These are phyloP conservation scores for Psilopogon haemacephalus DNA, from an alignment of 2,113 vertebrate species.

Conservation along the genomic window DNA sequence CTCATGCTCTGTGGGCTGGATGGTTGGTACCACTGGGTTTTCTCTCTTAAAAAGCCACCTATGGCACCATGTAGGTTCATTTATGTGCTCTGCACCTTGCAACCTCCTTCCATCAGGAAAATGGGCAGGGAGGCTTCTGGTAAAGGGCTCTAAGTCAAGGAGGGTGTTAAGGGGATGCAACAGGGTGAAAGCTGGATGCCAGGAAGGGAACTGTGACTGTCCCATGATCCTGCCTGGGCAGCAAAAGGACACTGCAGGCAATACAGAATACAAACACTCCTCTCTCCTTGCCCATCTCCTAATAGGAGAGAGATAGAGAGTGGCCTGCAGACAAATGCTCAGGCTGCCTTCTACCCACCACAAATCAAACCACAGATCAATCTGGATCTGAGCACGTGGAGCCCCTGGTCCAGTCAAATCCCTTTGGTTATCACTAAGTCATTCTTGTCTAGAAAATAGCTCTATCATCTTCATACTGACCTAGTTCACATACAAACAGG, in stretches of 20 bases:
- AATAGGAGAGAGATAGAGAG: neutral
- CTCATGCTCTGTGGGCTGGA: accelerated
- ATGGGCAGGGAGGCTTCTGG: neutral
- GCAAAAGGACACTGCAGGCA: neutral
- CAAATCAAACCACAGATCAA: no score
- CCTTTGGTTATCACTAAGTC: neutral
- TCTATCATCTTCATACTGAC: conserved; percentile 80
- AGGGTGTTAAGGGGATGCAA: neutral
- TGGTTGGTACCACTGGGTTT: neutral
- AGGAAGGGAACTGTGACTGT: neutral
- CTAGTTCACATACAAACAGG: conserved; percentile 85
- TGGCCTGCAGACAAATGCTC: neutral
- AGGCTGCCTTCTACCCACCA: neutral
- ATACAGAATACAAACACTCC: neutral
- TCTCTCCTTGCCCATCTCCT: neutral
- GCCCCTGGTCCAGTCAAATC: neutral
- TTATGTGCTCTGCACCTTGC: neutral
- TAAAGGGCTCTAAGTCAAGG: neutral
- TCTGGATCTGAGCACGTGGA: neutral
- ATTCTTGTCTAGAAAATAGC: conserved; percentile 46
- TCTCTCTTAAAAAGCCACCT: neutral
- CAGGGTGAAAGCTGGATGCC: neutral
- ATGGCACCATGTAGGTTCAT: accelerated
- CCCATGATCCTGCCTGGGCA: neutral
- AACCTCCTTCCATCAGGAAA: neutral